These are phyloP conservation scores for Galago senegalensis DNA, from an alignment of 2,797 vertebrate genomes.

Conservation along the genomic window DNA sequence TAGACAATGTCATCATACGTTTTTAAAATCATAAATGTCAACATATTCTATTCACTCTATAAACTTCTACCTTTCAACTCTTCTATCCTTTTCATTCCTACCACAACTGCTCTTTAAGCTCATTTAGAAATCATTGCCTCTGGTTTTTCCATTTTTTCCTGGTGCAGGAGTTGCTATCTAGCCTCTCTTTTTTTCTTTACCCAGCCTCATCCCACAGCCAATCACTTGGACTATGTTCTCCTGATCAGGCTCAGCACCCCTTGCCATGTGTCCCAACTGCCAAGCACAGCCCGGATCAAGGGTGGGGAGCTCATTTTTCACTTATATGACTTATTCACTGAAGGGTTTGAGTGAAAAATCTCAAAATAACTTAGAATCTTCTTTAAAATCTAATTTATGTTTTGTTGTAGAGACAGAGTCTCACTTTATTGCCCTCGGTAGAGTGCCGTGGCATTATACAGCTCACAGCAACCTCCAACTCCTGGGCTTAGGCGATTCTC, in stretches of 20 bases:
- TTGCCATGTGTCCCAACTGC: background rate
- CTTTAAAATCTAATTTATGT: background rate
- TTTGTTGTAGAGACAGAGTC: background rate
- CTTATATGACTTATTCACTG: background rate
- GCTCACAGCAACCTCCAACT: no score
- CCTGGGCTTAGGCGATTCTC: no score
- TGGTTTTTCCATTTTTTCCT: background rate
- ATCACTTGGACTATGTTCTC: background rate
- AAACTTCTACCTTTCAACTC: background rate
- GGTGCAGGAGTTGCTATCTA: background rate
- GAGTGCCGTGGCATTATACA: no score
- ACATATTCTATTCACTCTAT: background rate
- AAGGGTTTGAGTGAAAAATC: background rate
- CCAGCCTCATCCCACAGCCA: background rate
- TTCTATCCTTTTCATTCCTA: background rate
- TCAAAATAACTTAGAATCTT: conserved; percentile 35
- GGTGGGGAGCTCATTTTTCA: background rate
- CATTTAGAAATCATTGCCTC: background rate
- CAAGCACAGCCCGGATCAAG: background rate
- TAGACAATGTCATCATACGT: background rate
- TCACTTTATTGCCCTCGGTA: no score
- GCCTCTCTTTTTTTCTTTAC: background rate
- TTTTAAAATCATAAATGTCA: conserved; percentile 19
- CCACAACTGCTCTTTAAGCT: conserved; percentile 5
- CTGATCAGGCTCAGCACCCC: background rate